Evolutionary conservation across 2,113 vertebrate species (phyloP), one percentile per base, ranked within the genome.

Genomic region (Ctenodactylus gundi): DNA sequence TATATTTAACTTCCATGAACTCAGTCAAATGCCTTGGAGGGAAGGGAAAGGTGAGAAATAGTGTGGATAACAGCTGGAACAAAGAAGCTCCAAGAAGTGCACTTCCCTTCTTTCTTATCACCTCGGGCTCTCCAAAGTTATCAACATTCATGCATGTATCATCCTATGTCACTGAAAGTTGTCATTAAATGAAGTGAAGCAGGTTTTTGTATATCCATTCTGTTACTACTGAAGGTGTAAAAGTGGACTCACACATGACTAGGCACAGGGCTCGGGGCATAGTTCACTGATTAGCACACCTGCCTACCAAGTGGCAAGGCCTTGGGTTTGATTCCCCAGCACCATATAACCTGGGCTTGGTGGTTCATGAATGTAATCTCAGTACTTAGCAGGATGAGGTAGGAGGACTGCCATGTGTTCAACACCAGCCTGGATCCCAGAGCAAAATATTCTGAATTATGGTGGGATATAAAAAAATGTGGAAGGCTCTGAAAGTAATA

Each of bases 1-100:
- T 51, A 41, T n/a, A 78, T 62, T 80, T 75, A 49, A 91, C 34
- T 80, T 44, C n/a, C 29, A 96, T 20, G 51, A 95, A 80, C 39
- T 78, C 41, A 68, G 8, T 44, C 55, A 46, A 20, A 67, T 8
- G 21, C 17, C n/a, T n/a, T n/a, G 58, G 36, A 62, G 51, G 76
- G 34, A 23, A 31, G 34, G 20, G 17, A 27, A 46, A 53, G 17
- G 20, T 20, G 6, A 80, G 36, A 90, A 64, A 46, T 13, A 55
- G 34, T 18, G 5, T 67, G 23, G 44, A 6, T 4, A 72, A 39
- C n/a, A 36, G 75, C 44, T 92, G 76, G 87, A 75, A 82, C 29
- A 57, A 25, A 77, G 46, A 17, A 3, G 23, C 36, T 89, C 51
- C 25, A 60, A 75, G 18, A 78, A 73, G 39, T 53, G 10, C 9